These are phyloP conservation scores for Thysanoteuthis rhombus DNA, from an alignment of 2,888 invertebrate genomes.

Conservation along the genomic window DNA sequence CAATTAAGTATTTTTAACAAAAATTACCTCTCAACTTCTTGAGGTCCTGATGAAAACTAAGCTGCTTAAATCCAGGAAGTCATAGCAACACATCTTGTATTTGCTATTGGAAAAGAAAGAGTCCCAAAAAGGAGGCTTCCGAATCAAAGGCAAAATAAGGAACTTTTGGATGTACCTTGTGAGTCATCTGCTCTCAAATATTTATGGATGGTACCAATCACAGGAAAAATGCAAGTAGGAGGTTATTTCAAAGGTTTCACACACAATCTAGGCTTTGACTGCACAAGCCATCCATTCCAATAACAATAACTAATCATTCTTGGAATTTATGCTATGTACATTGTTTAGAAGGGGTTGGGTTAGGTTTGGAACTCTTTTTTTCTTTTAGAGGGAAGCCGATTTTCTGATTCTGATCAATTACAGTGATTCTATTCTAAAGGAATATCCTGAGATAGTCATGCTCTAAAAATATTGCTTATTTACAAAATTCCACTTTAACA, in stretches of 20 bases:
- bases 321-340: background rate
- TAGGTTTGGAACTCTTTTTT: background rate
- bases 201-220: background rate
- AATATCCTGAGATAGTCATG: background rate
- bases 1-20: background rate
- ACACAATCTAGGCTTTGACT: background rate
- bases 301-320: background rate
- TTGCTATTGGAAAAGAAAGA: no score
- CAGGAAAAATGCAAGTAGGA: background rate
- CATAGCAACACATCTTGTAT: background rate
- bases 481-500: no score
- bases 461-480: no score
- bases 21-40: background rate
- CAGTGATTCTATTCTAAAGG: background rate
- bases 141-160: background rate
- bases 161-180: background rate
- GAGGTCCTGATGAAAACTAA: background rate
- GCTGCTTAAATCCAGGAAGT: background rate
- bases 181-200: background rate
- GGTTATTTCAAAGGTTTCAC: background rate
- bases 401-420: background rate
- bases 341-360: background rate
- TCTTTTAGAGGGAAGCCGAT: background rate
- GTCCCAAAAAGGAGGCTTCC: background rate
- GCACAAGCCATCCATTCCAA: background rate